Evolutionary conservation across 1,140 invertebrate genomes (phyloP).

Genomic region (Brachionus manjavacas): DNA sequence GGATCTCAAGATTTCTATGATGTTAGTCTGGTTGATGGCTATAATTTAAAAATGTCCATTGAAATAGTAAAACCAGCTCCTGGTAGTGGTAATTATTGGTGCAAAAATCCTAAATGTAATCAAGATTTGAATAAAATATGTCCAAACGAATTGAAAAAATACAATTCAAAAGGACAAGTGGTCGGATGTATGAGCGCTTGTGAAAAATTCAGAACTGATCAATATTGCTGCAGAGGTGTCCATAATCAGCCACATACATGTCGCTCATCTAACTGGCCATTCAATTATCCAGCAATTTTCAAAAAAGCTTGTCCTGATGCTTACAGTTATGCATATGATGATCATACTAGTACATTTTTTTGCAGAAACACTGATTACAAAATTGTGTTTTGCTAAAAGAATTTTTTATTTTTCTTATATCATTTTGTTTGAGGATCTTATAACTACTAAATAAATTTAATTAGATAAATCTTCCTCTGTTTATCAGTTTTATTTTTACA

Average conservation of each 20-base stretch:
- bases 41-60: background rate
- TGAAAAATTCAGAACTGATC: constrained; percentile 2
- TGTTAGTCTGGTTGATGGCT: constrained; percentile 8
- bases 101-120: background rate
- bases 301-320: background rate
- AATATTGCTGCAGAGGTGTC: background rate
- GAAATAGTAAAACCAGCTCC: background rate
- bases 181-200: constrained; percentile 8
- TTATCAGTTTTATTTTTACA: too few species aligned
- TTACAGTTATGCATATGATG: constrained; percentile 27
- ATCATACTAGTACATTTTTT: background rate
- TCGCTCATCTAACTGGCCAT: background rate
- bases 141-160: background rate
- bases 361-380: background rate
- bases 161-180: background rate
- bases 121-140: background rate
- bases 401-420: too few species aligned
- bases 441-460: too few species aligned
- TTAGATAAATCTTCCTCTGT: too few species aligned
- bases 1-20: constrained; percentile 15
- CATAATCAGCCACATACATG: background rate
- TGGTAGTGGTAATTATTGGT: background rate
- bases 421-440: too few species aligned
- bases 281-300: constrained; percentile 18
- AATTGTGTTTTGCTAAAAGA: background rate